Percentiles rank a stretch among this genome's conserved stretches.
These are phyloP conservation scores for Grallaria varia DNA, from an alignment of 2,113 vertebrate species.

Conservation along the genomic window DNA sequence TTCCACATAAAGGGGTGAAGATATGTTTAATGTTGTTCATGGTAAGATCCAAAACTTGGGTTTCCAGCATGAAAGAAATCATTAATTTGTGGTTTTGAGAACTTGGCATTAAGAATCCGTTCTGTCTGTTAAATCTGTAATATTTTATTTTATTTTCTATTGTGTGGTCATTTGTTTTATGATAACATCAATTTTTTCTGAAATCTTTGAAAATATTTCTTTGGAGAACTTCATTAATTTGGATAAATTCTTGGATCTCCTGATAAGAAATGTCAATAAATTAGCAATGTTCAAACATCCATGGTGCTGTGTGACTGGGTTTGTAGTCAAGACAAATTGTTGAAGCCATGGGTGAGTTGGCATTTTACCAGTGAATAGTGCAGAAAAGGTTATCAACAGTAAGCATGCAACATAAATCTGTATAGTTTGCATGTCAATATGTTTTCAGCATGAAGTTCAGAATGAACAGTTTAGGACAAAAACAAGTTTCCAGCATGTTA, in stretches of 20 bases:
- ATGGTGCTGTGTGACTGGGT: background rate
- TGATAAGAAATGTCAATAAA: background rate
- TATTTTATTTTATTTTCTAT: background rate
- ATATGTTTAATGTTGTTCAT: background rate
- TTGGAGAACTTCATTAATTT: background rate
- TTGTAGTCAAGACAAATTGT: background rate
- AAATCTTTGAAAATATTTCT: background rate
- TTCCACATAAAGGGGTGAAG: background rate
- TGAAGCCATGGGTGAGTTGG: background rate
- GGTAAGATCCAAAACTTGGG: background rate
- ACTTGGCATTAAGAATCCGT: background rate
- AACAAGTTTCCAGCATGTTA: background rate
- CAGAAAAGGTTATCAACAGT: background rate
- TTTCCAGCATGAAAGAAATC: background rate
- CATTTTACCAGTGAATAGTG: background rate
- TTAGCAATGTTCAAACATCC: background rate
- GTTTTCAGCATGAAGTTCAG: background rate
- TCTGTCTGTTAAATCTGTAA: background rate
- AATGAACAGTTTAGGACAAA: background rate
- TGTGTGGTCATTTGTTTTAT: background rate
- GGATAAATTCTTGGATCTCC: background rate
- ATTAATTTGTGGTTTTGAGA: background rate
- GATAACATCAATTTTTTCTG: background rate
- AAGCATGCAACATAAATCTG: rapidly evolving
- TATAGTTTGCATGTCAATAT: background rate